Percentiles rank a stretch among this genome's conserved stretches.
phyloP scores from a whole-genome alignment of 2,797 vertebrate genomes.

The Atherinosoma microstoma region DNA sequence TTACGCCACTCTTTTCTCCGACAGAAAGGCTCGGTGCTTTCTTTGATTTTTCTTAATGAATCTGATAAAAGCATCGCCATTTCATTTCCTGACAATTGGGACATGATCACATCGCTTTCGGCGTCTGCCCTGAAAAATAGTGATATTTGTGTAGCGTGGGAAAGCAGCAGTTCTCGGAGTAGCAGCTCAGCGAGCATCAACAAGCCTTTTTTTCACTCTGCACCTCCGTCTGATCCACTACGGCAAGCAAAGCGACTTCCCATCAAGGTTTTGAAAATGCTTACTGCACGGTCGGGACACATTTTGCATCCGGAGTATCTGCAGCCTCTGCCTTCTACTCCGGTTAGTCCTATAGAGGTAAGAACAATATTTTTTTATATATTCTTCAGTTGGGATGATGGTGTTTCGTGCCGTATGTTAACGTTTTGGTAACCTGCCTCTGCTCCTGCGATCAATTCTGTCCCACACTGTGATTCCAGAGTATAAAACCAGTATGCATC shows the following conservation, averaged over 20 bases:
- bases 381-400: neutral
- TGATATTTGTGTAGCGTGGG: conserved; percentile 87
- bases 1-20: conserved; percentile 26
- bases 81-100: conserved; percentile 88
- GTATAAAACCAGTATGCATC: neutral
- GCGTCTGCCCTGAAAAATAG: conserved; percentile 91
- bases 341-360: conserved; percentile 98
- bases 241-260: conserved; percentile 96
- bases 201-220: conserved; percentile 92
- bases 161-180: conserved; percentile 90
- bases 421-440: neutral
- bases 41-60: conserved; percentile 75
- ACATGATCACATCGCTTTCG: conserved; percentile 99
- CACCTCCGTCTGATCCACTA: conserved; percentile 93
- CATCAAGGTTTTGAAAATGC: conserved; percentile 98
- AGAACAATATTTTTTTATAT: conserved; percentile 50
- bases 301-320: conserved; percentile 98
- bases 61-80: conserved; percentile 79
- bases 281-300: conserved; percentile 97
- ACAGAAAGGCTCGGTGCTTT: conserved; percentile 37
- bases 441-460: neutral
- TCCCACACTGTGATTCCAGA: neutral
- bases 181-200: conserved; percentile 84
- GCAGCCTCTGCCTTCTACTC: conserved; percentile 96
- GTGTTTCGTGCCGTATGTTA: neutral